A percentile compares a stretch with the other conserved stretches of the same genome.
Conservation (phyloP, 1,140 invertebrate species). For the Sycophaga agraensis region DNA sequence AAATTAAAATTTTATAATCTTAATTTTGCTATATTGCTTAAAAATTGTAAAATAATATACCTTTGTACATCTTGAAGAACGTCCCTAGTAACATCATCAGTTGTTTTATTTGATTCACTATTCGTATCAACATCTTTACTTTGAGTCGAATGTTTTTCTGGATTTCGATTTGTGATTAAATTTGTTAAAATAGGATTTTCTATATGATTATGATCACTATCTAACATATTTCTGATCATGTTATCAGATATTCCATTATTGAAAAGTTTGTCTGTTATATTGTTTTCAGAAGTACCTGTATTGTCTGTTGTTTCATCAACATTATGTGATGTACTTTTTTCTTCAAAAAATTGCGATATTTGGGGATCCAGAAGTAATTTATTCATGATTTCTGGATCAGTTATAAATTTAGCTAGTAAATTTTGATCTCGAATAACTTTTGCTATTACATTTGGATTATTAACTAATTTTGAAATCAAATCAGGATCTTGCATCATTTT, state of each 20-base stretch:
- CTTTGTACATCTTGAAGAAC: conserved; percentile 68
- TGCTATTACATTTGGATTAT: conserved; percentile 41
- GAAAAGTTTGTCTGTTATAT: not conserved
- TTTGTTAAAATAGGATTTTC: conserved; percentile 52
- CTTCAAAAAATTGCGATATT: conserved; percentile 40
- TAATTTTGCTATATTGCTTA: not conserved
- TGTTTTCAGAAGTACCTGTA: not conserved
- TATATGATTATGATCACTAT: conserved; percentile 15
- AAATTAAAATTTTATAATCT: conserved; percentile 21
- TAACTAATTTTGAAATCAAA: conserved; percentile 40
- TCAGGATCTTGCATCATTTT: conserved; percentile 29
- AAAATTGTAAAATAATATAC: conserved; percentile 36
- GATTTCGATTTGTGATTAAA: conserved; percentile 45
- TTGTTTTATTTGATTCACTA: conserved; percentile 35
- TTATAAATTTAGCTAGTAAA: conserved; percentile 46
- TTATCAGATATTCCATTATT: conserved; percentile 5
- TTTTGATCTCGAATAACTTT: conserved; percentile 47
- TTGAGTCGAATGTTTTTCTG: conserved; percentile 32
- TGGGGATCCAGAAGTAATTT: conserved; percentile 45
- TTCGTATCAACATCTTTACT: conserved; percentile 15
- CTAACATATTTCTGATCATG: conserved; percentile 3
- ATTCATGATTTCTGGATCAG: conserved; percentile 37
- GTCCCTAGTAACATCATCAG: conserved; percentile 61
- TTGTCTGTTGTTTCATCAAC: not conserved
- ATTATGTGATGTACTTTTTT: conserved; percentile 22